Base-by-base conservation (phyloP, 2,888 invertebrate genomes). In the Tridacna crocea region DNA sequence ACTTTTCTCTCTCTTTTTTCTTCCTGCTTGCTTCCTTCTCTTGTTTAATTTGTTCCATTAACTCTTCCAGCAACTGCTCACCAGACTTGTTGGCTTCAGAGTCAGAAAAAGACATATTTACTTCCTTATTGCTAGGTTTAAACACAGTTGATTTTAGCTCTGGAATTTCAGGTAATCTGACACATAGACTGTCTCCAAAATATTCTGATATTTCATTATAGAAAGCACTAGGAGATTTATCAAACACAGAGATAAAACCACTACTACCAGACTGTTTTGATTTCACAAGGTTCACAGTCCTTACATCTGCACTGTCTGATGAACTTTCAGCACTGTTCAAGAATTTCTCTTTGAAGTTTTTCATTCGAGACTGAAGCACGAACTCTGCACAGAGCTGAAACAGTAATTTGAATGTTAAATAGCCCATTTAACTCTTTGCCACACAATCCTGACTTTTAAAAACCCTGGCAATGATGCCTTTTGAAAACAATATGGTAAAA, bases 111-210 rank as follows among this genome's bases (percentile, higher is more conserved):
- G 84, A 88, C 12, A 93, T 87, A 12, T 84, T 73, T 17, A 87
- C 76, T 12, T 91, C 89, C 58, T 80, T 82, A 60, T 88, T 88
- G 55, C 83, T 75, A 13, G 90, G 88, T 63, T 84, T 85, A 75
- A 92, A 92, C 47, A 91, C 90, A 48, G 80, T 80, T 27, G 75
- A 77, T 70, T 82, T 88, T 19, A 88, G 72, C 80, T 87, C 82
- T 36, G 89, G 82, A 15, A 91, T 60, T 46, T 90, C 79, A 0
- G 93, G 93, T 47, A 94, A 84, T 22, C 90, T 85, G 19, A 90
- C 84, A 0, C 92, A 82, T 46, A 94, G 84, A 78, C 91, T 88
- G 80, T 94, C 94, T 26, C 94, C 94, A 89, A 94, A 94, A 80
- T 90, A 93, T 75, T 93, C 92, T 70, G 91, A 91, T 87, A 94